phyloP scores from a whole-genome alignment of 2,113 vertebrate genomes.

The Onychorhynchus coronatus region DNA sequence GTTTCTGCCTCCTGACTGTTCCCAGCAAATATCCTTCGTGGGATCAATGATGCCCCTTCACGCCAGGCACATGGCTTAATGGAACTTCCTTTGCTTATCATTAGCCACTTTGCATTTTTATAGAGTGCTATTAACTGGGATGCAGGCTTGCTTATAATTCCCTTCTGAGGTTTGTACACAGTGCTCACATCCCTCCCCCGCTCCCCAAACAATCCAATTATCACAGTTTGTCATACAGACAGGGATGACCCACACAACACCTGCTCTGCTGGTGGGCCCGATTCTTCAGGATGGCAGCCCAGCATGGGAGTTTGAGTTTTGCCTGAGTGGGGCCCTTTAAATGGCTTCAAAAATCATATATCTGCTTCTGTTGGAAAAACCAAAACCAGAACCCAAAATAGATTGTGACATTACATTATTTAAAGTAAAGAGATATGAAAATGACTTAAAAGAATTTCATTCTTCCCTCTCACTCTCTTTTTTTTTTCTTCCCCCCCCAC shows the following conservation, averaged over 20 bases:
- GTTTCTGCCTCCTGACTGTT: conserved; percentile 17
- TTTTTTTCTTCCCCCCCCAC: too few relatives aligned
- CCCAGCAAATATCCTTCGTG: neutral
- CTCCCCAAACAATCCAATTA: conserved; percentile 52
- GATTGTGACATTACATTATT: conserved; percentile 21
- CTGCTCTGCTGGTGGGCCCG: neutral
- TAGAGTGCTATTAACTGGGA: neutral
- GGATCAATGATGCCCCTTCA: conserved; percentile 1
- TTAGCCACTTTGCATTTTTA: conserved; percentile 45
- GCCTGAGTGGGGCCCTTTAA: neutral
- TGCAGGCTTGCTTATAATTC: conserved; percentile 36
- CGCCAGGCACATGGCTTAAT: neutral
- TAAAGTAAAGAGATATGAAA: neutral
- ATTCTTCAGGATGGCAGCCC: neutral
- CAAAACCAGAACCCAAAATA: neutral
- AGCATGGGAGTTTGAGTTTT: neutral
- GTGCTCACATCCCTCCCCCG: neutral
- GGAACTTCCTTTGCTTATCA: conserved; percentile 33
- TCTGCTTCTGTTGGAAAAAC: neutral
- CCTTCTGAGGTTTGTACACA: conserved; percentile 11
- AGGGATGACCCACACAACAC: neutral
- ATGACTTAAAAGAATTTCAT: neutral
- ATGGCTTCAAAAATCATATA: neutral
- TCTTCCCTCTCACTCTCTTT: neutral
- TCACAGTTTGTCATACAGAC: conserved; percentile 40